phyloP scores from a whole-genome alignment of 2,797 vertebrate species.

The Etheostoma perlongum region DNA sequence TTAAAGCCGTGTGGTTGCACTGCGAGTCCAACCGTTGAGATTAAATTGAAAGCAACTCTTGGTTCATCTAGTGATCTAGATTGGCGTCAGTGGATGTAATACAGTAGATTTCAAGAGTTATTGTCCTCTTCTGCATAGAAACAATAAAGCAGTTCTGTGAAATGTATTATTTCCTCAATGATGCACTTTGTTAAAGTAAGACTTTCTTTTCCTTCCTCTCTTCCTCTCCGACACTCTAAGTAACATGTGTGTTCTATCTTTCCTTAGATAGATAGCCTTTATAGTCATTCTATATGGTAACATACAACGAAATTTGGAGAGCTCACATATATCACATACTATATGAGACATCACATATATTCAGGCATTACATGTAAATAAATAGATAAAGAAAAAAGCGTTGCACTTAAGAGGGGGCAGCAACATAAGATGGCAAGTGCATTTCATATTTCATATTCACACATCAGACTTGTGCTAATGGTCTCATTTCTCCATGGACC shows the following conservation, averaged over 20 bases:
- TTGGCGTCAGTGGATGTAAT: conserved; percentile 27
- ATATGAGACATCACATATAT: too few species aligned
- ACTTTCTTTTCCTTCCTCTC: neutral
- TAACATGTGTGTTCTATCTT: conserved; percentile 36
- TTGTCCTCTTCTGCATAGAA: conserved; percentile 32
- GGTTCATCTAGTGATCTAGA: conserved; percentile 61
- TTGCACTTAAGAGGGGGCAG: too few species aligned
- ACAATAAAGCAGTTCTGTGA: conserved; percentile 15
- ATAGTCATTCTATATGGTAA: too few species aligned
- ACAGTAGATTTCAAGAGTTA: conserved; percentile 30
- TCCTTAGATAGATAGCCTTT: conserved; percentile 40
- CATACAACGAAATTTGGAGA: too few species aligned
- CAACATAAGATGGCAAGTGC: too few species aligned
- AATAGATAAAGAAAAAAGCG: too few species aligned
- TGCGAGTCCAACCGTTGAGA: conserved; percentile 54
- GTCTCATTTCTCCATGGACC: neutral
- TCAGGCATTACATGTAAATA: too few species aligned
- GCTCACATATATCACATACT: too few species aligned
- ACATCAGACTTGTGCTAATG: conserved; percentile 53
- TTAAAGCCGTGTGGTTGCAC: conserved; percentile 56
- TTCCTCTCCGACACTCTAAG: neutral
- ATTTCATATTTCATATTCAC: conserved; percentile 71
- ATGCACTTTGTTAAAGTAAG: conserved; percentile 10
- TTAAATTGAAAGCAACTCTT: conserved; percentile 58
- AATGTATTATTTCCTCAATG: conserved; percentile 16